Evolutionary conservation across 2,888 invertebrate genomes (phyloP).

Genomic region (Diplolepis rosae): DNA sequence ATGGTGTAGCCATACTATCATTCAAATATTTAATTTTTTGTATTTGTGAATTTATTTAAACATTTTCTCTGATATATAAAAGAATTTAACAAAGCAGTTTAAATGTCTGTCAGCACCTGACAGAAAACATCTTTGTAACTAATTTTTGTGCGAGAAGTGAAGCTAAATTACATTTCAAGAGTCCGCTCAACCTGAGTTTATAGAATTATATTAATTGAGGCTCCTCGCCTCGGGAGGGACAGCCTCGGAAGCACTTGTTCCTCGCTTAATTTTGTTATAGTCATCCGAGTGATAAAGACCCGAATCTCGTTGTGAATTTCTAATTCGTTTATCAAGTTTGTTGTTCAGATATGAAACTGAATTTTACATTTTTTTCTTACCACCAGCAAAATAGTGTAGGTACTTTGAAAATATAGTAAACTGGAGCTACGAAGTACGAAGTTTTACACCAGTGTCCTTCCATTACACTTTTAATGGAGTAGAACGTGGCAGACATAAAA

Average conservation of each 20-base stretch:
- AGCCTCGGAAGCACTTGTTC: neutral
- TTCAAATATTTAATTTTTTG: too few species aligned
- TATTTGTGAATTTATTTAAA: too few species aligned
- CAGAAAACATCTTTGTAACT: neutral
- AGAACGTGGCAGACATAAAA: conserved; percentile 41
- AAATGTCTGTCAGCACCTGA: too few species aligned
- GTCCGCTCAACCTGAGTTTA: neutral
- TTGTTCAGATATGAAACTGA: too few species aligned
- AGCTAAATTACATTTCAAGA: neutral
- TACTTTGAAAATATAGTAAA: conserved; percentile 13
- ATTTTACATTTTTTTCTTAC: too few species aligned
- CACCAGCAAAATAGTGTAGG: neutral
- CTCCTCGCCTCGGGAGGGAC: neutral
- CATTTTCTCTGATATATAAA: too few species aligned
- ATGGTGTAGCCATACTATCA: too few species aligned
- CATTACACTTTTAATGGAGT: conserved; percentile 44
- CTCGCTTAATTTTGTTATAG: too few species aligned
- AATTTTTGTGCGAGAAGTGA: neutral
- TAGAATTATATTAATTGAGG: conserved; percentile 11
- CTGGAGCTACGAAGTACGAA: conserved; percentile 33
- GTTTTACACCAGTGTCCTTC: conserved; percentile 46
- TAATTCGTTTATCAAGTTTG: neutral
- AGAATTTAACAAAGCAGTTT: too few species aligned
- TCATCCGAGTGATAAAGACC: too few species aligned
- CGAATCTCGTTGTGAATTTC: neutral